Conservation (phyloP, 2,888 invertebrate genomes). For the Polydesmus complanatus region DNA sequence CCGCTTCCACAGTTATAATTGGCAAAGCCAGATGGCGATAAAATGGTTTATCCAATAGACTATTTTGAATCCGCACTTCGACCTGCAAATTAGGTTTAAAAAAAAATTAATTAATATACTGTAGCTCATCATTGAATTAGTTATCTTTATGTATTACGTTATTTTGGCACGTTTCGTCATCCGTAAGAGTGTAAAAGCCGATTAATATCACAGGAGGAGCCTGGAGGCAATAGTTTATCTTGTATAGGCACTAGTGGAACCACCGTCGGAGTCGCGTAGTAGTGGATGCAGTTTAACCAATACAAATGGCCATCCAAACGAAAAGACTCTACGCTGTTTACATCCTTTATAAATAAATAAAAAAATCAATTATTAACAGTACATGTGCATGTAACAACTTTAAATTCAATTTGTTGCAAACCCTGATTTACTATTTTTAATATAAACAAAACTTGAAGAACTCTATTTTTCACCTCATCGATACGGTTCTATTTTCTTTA, state of each 20-base stretch:
- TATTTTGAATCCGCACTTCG: conserved; percentile 13
- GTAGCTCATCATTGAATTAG: not conserved
- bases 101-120: too few relatives aligned
- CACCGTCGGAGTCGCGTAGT: conserved; percentile 12
- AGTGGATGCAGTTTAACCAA: conserved; percentile 16
- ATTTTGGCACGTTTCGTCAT: not conserved
- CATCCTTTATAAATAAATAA: too few relatives aligned
- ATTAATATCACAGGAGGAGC: conserved; percentile 15
- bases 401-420: too few relatives aligned
- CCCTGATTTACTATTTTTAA: too few relatives aligned
- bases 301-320: conserved; percentile 10
- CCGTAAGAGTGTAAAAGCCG: not conserved
- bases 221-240: not conserved
- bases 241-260: conserved; percentile 2
- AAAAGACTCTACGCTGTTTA: not conserved
- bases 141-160: not conserved
- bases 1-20: conserved; percentile 10
- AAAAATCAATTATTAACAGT: too few relatives aligned
- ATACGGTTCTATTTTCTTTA: too few relatives aligned
- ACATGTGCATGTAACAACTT: too few relatives aligned
- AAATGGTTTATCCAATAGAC: conserved; percentile 9
- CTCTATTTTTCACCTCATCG: too few relatives aligned
- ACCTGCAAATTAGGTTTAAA: conserved; percentile 4
- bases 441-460: too few relatives aligned
- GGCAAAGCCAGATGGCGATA: conserved; percentile 11